phyloP scores from a whole-genome alignment of 1,140 invertebrate species.

The Caenorhabditis latens region DNA sequence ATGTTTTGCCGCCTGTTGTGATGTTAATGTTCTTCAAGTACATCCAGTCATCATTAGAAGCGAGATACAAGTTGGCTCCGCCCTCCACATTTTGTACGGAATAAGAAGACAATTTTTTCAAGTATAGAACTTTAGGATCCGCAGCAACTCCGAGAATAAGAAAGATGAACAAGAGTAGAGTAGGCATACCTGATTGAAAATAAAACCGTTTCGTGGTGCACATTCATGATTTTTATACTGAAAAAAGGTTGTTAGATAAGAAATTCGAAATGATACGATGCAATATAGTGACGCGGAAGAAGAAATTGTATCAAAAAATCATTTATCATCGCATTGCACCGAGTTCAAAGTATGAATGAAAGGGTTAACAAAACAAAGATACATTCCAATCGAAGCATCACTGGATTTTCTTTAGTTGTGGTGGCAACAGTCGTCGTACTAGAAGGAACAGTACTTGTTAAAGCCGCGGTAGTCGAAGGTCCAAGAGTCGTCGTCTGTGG shows the following conservation, averaged over 20 bases:
- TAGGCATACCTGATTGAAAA: no score
- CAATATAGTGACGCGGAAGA: no score
- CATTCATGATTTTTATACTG: no score
- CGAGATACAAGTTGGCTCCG: background rate
- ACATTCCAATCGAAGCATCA: background rate
- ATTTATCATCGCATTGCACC: no score
- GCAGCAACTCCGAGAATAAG: no score
- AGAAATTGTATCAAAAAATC: no score
- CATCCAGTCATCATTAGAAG: background rate
- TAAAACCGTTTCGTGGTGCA: no score
- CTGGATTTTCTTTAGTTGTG: background rate
- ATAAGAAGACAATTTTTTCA: no score
- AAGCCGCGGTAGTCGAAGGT: background rate
- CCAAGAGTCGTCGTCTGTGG: background rate
- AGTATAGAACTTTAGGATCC: no score
- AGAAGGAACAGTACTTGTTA: background rate
- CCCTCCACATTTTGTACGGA: background rate
- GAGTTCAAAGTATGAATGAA: background rate
- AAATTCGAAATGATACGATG: no score
- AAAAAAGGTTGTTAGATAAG: no score
- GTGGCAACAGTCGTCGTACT: background rate
- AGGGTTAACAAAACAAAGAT: background rate
- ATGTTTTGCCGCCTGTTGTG: background rate
- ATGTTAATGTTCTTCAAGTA: background rate
- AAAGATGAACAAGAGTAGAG: no score